These are phyloP conservation scores for Pogonomyrmex barbatus DNA, from an alignment of 1,140 invertebrate genomes.

Conservation along the genomic window DNA sequence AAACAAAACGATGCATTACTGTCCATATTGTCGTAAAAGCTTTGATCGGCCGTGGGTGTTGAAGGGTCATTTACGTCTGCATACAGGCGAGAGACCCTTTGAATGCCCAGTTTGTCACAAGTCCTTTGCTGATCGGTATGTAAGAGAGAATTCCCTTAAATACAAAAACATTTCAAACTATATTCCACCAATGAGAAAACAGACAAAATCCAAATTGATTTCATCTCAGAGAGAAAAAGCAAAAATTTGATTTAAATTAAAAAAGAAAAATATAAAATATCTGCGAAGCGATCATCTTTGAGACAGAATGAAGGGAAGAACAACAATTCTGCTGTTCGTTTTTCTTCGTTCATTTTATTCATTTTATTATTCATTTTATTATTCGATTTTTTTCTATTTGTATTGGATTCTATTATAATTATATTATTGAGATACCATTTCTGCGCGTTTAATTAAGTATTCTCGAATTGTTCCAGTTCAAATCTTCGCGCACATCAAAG, in stretches of 20 bases:
- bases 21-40: conserved; percentile 86
- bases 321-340: neutral
- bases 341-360: neutral
- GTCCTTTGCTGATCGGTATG: conserved; percentile 91
- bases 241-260: neutral
- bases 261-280: neutral
- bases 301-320: neutral
- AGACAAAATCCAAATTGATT: neutral
- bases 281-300: neutral
- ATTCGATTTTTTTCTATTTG: neutral
- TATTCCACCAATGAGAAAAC: neutral
- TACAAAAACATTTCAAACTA: neutral
- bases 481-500: conserved; percentile 91
- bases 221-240: neutral
- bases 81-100: conserved; percentile 90
- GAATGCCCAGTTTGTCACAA: conserved; percentile 90
- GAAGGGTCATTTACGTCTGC: conserved; percentile 89
- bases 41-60: conserved; percentile 90
- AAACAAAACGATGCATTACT: conserved; percentile 83
- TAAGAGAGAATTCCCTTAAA: neutral
- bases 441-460: neutral
- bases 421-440: neutral
- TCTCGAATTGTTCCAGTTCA: conserved; percentile 85
- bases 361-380: too few species aligned
- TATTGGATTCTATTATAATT: neutral